A percentile compares a stretch with the other conserved stretches of the same genome.
These are phyloP conservation scores for Crotalus helleri DNA, from an alignment of 2,113 vertebrate species.

Conservation along the genomic window DNA sequence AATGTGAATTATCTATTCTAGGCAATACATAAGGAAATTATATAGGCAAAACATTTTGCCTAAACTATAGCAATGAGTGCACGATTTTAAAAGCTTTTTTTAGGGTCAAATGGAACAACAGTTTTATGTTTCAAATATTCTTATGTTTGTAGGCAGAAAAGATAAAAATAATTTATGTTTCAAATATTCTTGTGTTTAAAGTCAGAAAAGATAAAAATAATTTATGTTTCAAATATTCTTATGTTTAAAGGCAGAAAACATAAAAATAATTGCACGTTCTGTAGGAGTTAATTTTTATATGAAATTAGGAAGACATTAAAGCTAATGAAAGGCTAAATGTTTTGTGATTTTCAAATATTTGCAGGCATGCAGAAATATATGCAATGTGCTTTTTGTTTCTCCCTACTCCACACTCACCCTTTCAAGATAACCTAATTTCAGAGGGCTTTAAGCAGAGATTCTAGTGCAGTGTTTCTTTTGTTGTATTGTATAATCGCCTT, in stretches of 20 bases:
- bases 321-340: background rate
- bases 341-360: background rate
- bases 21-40: background rate
- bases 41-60: background rate
- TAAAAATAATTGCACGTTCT: background rate
- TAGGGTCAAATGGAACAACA: background rate
- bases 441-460: background rate
- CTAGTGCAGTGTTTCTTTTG: background rate
- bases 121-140: background rate
- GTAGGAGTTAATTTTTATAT: background rate
- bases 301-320: background rate
- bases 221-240: background rate
- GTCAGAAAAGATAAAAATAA: no score
- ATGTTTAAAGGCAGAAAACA: background rate
- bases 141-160: no score
- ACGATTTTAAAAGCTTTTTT: background rate
- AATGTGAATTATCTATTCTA: background rate
- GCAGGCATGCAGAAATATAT: background rate
- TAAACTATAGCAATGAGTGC: background rate
- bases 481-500: conserved; percentile 1
- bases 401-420: no score
- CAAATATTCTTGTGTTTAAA: background rate
- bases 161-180: background rate
- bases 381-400: background rate
- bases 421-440: background rate